These are phyloP conservation scores for Meiosimyza decipiens DNA, from an alignment of 2,888 invertebrate species.

Conservation along the genomic window DNA sequence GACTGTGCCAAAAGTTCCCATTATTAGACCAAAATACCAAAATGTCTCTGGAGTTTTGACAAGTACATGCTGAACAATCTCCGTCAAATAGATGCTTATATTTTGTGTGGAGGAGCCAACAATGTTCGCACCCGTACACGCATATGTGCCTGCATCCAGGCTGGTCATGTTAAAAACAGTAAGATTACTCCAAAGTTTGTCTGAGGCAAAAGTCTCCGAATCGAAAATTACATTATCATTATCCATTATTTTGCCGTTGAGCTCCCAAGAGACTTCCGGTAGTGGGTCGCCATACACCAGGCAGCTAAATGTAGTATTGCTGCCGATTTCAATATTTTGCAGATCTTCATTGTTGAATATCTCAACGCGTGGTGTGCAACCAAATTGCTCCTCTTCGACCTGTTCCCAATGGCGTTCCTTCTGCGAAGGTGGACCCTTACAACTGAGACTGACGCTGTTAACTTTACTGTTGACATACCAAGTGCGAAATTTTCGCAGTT, in stretches of 20 bases:
- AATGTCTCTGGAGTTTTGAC: constrained; percentile 79
- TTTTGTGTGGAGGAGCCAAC: constrained; percentile 69
- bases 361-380: constrained; percentile 82
- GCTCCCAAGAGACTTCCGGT: constrained; percentile 84
- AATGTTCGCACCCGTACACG: constrained; percentile 70
- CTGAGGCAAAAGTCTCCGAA: constrained; percentile 62
- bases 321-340: constrained; percentile 79
- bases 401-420: constrained; percentile 81
- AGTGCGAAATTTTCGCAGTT: constrained; percentile 82
- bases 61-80: constrained; percentile 71
- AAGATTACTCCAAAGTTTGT: constrained; percentile 78
- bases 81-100: constrained; percentile 74
- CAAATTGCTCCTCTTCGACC: constrained; percentile 80
- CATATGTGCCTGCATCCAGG: constrained; percentile 85
- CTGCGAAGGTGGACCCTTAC: constrained; percentile 77
- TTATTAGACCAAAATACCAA: constrained; percentile 78
- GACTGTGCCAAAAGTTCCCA: constrained; percentile 77
- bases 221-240: constrained; percentile 69
- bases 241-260: constrained; percentile 77
- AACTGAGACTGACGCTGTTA: constrained; percentile 79
- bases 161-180: constrained; percentile 85
- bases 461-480: constrained; percentile 86
- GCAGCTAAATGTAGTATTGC: constrained; percentile 85
- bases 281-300: constrained; percentile 85
- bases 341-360: constrained; percentile 71